These are phyloP conservation scores for Telmatochromis sp. DNA, from an alignment of 2,113 vertebrate species.

Conservation along the genomic window DNA sequence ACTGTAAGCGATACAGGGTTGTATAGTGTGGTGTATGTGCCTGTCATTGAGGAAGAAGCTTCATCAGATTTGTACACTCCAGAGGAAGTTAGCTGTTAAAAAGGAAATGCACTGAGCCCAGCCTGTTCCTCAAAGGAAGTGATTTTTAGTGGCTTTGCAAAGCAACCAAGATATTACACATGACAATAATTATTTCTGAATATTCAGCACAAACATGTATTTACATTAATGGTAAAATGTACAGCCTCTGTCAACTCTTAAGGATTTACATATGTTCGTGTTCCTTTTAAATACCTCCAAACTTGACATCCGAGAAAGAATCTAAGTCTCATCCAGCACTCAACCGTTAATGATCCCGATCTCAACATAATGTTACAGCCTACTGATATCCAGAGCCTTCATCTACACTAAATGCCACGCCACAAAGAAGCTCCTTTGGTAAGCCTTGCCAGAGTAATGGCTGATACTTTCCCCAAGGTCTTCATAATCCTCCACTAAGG, in stretches of 20 bases:
- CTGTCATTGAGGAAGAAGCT: neutral
- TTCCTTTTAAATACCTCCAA: neutral
- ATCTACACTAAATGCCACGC: neutral
- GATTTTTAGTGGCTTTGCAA: neutral
- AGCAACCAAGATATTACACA: neutral
- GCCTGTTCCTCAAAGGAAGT: constrained; percentile 12
- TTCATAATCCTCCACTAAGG: neutral
- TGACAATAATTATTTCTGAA: neutral
- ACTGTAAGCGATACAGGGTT: neutral
- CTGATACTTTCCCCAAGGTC: neutral
- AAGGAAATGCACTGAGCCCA: neutral
- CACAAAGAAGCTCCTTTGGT: neutral
- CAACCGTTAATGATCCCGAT: neutral
- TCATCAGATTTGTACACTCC: neutral
- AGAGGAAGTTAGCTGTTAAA: neutral
- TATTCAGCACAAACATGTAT: neutral
- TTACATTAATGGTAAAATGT: neutral
- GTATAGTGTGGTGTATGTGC: neutral
- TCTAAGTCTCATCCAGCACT: neutral
- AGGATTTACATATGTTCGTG: neutral
- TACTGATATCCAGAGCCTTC: neutral
- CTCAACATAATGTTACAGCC: neutral
- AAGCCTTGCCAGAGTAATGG: neutral
- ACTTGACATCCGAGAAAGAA: neutral
- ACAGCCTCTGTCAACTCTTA: neutral